Base-by-base conservation (phyloP, 2,888 invertebrate genomes). In the Subacronicta megacephala region DNA sequence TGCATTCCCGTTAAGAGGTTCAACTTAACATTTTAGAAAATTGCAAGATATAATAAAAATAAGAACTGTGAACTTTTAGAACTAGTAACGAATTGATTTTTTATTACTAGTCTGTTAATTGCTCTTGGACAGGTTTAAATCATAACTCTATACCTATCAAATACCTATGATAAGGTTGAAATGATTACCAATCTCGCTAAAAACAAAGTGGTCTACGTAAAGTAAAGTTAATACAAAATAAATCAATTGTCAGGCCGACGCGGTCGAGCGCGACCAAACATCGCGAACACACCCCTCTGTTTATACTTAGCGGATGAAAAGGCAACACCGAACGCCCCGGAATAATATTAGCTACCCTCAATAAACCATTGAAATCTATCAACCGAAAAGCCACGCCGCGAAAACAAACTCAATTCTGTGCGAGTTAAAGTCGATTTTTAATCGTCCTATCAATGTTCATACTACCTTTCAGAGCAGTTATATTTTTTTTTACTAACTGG, bases 231-330 rank as follows among this genome's bases (percentile, higher is more conserved):
- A 84, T 85, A 86, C 78, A 87, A 90, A 89, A 89, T 90, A 91
- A 93, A 92, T 93, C 90, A 93, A 91, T 92, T 89, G 87, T 69
- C 79, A 77, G 80, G 81, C 71, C 54, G 81, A 73, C 78, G 82
- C 88, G 90, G 91, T 85, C 91, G 88, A 89, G 83, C 85, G 81
- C 82, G 84, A 85, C 89, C 90, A 89, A 90, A 90, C 87, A 87
- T 83, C 84, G 82, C 78, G 88, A 90, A 87, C 91, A 93, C 93
- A 92, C 93, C 93, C 93, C 88, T 89, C 89, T 93, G 90, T 94
- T 94, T 93, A 93, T 93, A 93, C 92, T 93, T 90, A 90, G 88
- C 87, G 92, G 93, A 93, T 93, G 93, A 93, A 94, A 94, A 93
- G 93, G 93, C 93, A 94, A 94, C 93, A 93, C 86, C 86, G 84